Conservation (phyloP, 2,888 invertebrate species). For the Lasioglossum vierecki region DNA sequence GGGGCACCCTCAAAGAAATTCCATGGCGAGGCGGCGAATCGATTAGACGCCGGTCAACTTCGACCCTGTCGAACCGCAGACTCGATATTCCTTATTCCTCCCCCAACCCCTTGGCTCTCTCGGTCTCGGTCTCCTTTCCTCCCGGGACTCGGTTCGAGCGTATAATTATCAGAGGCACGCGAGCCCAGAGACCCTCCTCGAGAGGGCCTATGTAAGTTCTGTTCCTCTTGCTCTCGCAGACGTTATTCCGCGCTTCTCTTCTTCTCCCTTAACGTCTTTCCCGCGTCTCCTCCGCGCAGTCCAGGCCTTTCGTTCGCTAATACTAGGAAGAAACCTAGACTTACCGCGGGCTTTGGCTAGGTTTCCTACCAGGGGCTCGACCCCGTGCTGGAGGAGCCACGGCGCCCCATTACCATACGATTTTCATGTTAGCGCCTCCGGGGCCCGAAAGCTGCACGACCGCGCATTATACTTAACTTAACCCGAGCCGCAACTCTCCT, state of each 20-base stretch:
- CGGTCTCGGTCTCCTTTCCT: slow-evolving; percentile 50
- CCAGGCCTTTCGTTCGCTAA: slow-evolving; percentile 55
- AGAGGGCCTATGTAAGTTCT: slow-evolving; percentile 64
- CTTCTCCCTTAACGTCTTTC: slow-evolving; percentile 10
- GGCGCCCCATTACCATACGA: slow-evolving; percentile 81
- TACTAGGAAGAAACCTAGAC: slow-evolving; percentile 76
- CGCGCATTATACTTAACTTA: slow-evolving; percentile 78
- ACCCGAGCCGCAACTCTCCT: slow-evolving; percentile 50
- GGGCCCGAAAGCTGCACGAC: slow-evolving; percentile 79
- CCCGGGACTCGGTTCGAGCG: slow-evolving; percentile 76
- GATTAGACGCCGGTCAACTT: slow-evolving; percentile 83
- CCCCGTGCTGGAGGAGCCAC: slow-evolving; percentile 71
- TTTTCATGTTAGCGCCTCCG: slow-evolving; percentile 82
- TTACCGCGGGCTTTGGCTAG: slow-evolving; percentile 68
- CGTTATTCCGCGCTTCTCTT: slow-evolving; percentile 40
- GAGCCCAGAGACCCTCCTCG: slow-evolving; percentile 77
- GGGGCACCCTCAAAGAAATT: slow-evolving; percentile 75
- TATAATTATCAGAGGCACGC: slow-evolving; percentile 83
- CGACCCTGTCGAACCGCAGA: slow-evolving; percentile 82
- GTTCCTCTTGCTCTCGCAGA: slow-evolving; percentile 44
- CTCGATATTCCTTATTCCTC: slow-evolving; percentile 74
- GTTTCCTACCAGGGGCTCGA: slow-evolving; percentile 65
- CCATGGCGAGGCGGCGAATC: slow-evolving; percentile 82
- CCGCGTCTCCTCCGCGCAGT: slow-evolving; percentile 26
- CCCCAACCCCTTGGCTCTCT: slow-evolving; percentile 28